phyloP scores from a whole-genome alignment of 2,888 invertebrate species.

The Melitaea athalia region DNA sequence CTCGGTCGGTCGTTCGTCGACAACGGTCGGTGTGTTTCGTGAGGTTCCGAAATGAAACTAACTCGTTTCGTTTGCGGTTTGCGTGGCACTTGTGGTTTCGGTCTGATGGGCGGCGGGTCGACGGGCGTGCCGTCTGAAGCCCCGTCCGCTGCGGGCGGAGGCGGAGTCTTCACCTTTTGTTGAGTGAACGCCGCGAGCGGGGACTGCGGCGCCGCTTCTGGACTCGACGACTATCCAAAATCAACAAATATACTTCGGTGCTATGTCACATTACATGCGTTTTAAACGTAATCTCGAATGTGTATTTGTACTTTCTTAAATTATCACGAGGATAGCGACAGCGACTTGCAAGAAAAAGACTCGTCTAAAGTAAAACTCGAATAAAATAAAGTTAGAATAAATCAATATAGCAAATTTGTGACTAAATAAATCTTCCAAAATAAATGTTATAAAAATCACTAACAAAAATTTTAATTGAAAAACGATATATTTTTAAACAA shows the following conservation, averaged over 20 bases:
- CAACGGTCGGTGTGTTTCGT: slow-evolving; percentile 53
- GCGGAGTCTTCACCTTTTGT: slow-evolving; percentile 61
- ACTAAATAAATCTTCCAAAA: slow-evolving; percentile 78
- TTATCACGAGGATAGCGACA: slow-evolving; percentile 45
- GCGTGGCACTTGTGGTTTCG: slow-evolving; percentile 75
- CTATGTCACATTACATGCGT: slow-evolving; percentile 47
- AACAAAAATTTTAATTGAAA: slow-evolving; percentile 56
- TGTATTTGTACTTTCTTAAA: background rate
- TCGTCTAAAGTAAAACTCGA: slow-evolving; percentile 39
- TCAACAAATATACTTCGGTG: slow-evolving; percentile 70
- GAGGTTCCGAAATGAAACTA: slow-evolving; percentile 73
- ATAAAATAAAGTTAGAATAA: slow-evolving; percentile 45
- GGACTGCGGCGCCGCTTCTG: slow-evolving; percentile 66
- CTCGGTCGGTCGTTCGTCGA: slow-evolving; percentile 55
- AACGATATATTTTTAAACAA: slow-evolving; percentile 60
- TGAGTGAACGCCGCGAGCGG: slow-evolving; percentile 69
- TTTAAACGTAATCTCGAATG: slow-evolving; percentile 10
- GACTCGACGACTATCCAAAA: slow-evolving; percentile 76
- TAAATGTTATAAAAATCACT: slow-evolving; percentile 70
- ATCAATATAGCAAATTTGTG: slow-evolving; percentile 48
- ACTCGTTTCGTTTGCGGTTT: slow-evolving; percentile 78
- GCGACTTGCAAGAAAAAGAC: slow-evolving; percentile 76
- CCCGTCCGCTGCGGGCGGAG: slow-evolving; percentile 44
- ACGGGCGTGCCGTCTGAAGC: slow-evolving; percentile 53
- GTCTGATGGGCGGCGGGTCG: slow-evolving; percentile 58